Evolutionary conservation across 1,140 invertebrate genomes (phyloP), one percentile per base, ranked within the genome.

Genomic region (Zaprionus camerounensis): DNA sequence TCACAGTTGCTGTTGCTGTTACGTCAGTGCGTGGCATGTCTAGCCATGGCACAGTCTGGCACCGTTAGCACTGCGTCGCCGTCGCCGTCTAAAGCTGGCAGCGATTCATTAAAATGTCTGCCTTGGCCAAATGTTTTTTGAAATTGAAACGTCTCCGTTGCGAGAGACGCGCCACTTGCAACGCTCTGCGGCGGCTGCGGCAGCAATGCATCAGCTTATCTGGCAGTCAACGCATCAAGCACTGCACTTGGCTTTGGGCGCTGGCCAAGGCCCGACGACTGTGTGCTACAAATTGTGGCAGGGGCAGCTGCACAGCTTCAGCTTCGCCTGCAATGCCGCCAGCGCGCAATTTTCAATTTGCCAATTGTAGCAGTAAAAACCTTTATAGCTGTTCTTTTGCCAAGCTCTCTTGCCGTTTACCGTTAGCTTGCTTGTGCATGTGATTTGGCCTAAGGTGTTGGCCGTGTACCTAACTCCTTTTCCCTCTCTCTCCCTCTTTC

Each of bases 41-140:
- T 72, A 74, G 76, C 76, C 64, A 80, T 86, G 75, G 79, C 78
- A 55, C 36, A 49, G 36, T 53, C 38, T 24, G 71, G 57, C 51
- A 82, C 81, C 81, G 81, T 82, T 83, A 83, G 58, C 58, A 34
- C 36, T 71, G 24, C 34, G 58, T 62, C 58, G 63, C 24, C 28
- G 28, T 5, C 61, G n/a, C n/a, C n/a, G 55, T 68, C 62, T 69
- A 51, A 49, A 59, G 78, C 81, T 78, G 78, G 79, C 78, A 82
- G 84, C 84, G 84, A 74, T 87, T 87, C 83, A 87, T 87, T 87
- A 87, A 87, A 87, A 87, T 84, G 84, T 88, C 83, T 87, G 75
- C 73, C 83, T 84, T 76, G 71, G 75, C 58, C 75, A 73, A 77
- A 77, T 73, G 70, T 51, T 67, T 75, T 79, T 80, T 81, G 85